Percentiles rank a stretch among this genome's conserved stretches.
Evolutionary conservation across 2,797 vertebrate species (phyloP).

Genomic region (Sus cebifrons): DNA sequence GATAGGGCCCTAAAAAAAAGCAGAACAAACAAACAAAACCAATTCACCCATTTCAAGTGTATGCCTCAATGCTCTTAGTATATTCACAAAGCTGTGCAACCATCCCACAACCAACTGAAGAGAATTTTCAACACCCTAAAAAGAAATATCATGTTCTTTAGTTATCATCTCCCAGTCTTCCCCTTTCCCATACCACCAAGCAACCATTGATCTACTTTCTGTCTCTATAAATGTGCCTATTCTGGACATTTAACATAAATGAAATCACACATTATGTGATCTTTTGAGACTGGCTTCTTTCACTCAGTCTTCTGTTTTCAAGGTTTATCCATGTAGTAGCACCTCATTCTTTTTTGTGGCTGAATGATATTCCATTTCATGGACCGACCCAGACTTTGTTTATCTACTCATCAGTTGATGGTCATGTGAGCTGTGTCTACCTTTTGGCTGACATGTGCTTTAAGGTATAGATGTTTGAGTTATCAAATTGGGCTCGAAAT

Average conservation of each 20-base stretch:
- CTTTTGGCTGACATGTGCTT: background rate
- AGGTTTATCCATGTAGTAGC: background rate
- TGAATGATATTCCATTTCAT: background rate
- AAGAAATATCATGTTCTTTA: conserved; percentile 29
- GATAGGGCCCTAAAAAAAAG: background rate
- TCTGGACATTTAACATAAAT: conserved; percentile 21
- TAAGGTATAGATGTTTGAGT: background rate
- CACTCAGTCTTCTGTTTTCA: background rate
- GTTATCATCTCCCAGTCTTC: background rate
- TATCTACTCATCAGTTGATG: background rate
- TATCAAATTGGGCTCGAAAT: conserved; percentile 40
- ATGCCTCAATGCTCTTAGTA: background rate
- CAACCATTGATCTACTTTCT: background rate
- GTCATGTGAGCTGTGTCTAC: conserved; percentile 7
- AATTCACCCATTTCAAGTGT: background rate
- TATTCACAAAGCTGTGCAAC: background rate
- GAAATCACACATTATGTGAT: background rate
- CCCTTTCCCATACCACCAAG: background rate
- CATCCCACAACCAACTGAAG: background rate
- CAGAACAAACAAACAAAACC: background rate
- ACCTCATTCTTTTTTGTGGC: background rate
- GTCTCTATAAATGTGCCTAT: background rate
- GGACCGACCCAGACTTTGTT: background rate
- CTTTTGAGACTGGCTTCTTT: background rate
- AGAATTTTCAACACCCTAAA: conserved; percentile 13